phyloP scores from a whole-genome alignment of 1,140 invertebrate genomes.

The Zaprionus lachaisei region DNA sequence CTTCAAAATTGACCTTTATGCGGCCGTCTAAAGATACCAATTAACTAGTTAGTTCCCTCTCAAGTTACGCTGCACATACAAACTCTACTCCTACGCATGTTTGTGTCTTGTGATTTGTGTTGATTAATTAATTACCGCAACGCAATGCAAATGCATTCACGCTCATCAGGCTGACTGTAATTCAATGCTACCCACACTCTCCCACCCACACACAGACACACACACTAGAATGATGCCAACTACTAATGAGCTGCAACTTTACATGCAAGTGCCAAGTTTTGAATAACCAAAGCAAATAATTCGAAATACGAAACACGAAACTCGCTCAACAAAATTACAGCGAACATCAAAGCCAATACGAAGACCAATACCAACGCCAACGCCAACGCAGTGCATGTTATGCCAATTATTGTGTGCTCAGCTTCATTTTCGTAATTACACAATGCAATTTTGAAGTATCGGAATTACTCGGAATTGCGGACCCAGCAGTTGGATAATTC shows the following conservation, averaged over 20 bases:
- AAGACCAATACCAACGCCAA: no score
- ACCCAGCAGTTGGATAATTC: background rate
- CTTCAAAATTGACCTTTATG: background rate
- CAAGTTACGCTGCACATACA: no score
- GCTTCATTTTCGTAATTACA: background rate
- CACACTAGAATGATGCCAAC: background rate
- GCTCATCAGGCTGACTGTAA: background rate
- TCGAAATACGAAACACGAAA: background rate
- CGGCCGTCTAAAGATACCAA: background rate
- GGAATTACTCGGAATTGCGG: background rate
- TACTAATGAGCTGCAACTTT: conserved; percentile 15
- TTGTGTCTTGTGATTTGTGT: background rate
- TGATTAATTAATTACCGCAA: background rate
- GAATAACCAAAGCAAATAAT: background rate
- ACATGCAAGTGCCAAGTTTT: background rate
- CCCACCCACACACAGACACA: background rate
- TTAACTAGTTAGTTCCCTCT: background rate
- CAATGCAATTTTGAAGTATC: background rate
- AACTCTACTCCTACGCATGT: background rate
- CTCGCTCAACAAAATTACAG: background rate
- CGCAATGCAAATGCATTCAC: conserved; percentile 1
- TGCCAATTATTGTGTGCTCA: background rate
- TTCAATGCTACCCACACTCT: background rate
- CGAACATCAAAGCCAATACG: background rate
- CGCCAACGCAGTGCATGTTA: background rate